Evolutionary conservation across 2,113 vertebrate species (phyloP).

Genomic region (Prochilodus magdalenae): DNA sequence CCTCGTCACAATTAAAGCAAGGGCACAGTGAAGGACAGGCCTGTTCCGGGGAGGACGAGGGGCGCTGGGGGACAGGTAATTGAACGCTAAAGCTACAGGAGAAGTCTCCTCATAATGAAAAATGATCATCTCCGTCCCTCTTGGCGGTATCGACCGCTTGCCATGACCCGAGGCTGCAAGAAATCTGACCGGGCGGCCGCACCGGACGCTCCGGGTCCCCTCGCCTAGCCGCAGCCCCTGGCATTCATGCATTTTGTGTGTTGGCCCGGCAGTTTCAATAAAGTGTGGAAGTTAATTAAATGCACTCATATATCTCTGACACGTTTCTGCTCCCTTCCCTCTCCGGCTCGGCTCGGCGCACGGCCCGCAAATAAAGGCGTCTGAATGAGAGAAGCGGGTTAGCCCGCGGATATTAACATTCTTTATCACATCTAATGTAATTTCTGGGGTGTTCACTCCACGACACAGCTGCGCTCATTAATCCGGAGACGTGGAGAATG

Average conservation of each 20-base stretch:
- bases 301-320: not conserved
- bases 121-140: not conserved
- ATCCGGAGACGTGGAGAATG: constrained; percentile 66
- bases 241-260: too few relatives aligned
- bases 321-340: not conserved
- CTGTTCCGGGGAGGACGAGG: not conserved
- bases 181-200: not conserved
- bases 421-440: constrained; percentile 66
- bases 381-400: constrained; percentile 42
- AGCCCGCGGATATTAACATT: constrained; percentile 54
- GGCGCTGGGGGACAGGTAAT: not conserved
- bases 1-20: constrained; percentile 68
- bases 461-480: constrained; percentile 66
- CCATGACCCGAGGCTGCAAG: not conserved
- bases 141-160: not conserved
- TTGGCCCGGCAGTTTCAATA: not conserved
- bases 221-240: not conserved
- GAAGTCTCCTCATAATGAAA: not conserved
- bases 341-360: not conserved
- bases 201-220: not conserved
- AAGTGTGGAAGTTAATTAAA: not conserved
- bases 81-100: not conserved
- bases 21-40: constrained; percentile 62
- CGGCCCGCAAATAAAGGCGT: constrained; percentile 46
- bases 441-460: constrained; percentile 63